phyloP scores from a whole-genome alignment of 2,113 vertebrate genomes.

The Sturnira hondurensis region DNA sequence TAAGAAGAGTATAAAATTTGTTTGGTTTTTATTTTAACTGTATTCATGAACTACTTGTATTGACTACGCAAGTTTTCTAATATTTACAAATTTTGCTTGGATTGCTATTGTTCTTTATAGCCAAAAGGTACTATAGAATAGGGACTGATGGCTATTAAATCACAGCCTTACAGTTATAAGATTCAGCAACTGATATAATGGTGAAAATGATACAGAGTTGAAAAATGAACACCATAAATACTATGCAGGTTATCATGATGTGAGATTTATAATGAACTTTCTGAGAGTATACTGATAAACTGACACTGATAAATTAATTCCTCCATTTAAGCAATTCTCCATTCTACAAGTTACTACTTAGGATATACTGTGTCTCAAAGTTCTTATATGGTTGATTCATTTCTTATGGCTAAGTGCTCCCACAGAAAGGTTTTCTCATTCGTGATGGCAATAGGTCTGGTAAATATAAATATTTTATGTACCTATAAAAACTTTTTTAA shows the following conservation, averaged over 20 bases:
- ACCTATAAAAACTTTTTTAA: neutral
- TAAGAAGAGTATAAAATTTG: neutral
- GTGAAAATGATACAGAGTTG: neutral
- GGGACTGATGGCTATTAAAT: neutral
- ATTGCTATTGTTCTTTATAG: neutral
- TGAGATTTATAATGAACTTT: neutral
- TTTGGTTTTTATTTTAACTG: neutral
- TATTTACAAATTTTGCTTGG: neutral
- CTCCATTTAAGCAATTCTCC: neutral
- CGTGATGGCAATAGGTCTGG: neutral
- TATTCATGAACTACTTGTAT: neutral
- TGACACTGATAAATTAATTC: neutral
- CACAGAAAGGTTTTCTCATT: neutral
- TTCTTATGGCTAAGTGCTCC: neutral
- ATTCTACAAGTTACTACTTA: neutral
- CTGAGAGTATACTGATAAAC: neutral
- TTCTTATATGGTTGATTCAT: neutral
- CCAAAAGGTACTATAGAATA: neutral
- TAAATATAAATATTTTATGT: neutral
- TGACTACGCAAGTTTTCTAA: neutral
- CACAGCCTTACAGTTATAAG: neutral
- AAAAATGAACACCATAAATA: neutral
- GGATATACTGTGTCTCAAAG: neutral
- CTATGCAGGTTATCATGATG: neutral
- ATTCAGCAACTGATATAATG: neutral